Evolutionary conservation across 2,888 invertebrate species (phyloP).

Genomic region (Melinaea marsaeus): DNA sequence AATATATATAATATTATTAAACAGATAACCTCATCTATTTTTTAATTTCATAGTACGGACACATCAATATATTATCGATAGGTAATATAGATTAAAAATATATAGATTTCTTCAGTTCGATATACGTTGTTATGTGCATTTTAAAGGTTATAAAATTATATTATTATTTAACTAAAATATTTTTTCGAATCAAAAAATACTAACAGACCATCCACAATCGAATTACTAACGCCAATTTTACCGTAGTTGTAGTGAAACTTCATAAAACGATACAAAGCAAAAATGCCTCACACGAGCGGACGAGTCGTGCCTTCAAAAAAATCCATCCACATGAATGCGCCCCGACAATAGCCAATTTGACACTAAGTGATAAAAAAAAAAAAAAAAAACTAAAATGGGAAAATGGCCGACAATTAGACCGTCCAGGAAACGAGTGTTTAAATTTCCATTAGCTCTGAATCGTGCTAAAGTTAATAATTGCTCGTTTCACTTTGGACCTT

Average conservation of each 20-base stretch:
- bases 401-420: conserved; percentile 56
- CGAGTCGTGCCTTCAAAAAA: conserved; percentile 26
- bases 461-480: conserved; percentile 43
- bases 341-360: conserved; percentile 71
- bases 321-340: conserved; percentile 33
- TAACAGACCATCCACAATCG: conserved; percentile 6
- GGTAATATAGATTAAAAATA: no score
- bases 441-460: conserved; percentile 72
- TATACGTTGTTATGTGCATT: no score
- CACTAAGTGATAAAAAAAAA: conserved; percentile 58
- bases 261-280: conserved; percentile 33
- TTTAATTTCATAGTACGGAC: no score
- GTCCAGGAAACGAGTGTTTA: conserved; percentile 69
- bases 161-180: no score
- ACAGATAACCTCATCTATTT: no score
- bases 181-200: not conserved
- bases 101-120: no score
- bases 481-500: conserved; percentile 35
- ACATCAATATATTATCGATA: no score
- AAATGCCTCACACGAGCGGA: conserved; percentile 29
- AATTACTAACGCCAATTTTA: conserved; percentile 2
- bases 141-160: no score
- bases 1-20: no score
- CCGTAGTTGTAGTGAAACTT: conserved; percentile 18
- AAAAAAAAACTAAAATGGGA: conserved; percentile 45